Base-by-base conservation (phyloP, 2,888 invertebrate genomes). In the Lymantria dispar region DNA sequence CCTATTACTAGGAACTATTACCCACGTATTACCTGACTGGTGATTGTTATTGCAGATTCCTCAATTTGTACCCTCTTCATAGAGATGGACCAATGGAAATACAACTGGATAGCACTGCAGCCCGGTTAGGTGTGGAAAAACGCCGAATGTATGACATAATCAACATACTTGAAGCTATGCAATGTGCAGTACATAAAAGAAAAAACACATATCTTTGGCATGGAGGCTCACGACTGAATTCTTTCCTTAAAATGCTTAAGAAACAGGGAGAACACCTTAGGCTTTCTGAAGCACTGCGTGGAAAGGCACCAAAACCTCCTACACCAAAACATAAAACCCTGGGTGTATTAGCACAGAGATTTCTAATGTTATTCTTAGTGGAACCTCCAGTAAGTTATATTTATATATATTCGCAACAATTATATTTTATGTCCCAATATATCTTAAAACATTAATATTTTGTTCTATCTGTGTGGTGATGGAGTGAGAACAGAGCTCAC, bases 101-200 rank as follows among this genome's bases (percentile, higher is more conserved):
- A 61, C 94, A 94, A 60, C 74, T 95, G 66, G 94, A 94, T 76
- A 92, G 91, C 68, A 93, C 94, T 50, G 94, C 94, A 43, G 91
- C 92, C 69, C 85, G 91, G 61, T 76, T 95, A 55, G 92, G 93
- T 43, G 94, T 94, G 8, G 95, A 94, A 69, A 93, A 95, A 61
- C 84, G 95, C 36, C 87, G 95, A 68, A 94, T 95, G 80, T 95
- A 95, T 81, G 95, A 95, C 74, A 95, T 95, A 61, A 94, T 95
- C 49, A 95, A 95, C 82, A 94, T 95, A 48, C 79, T 95, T 55
- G 95, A 95, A 79, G 94, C 95, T 64, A 92, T 95, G 75, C 94
- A 94, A 65, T 94, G 95, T 85, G 94, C 95, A 51, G 93, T 93
- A 36, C 93, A 93, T 68, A 92, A 92, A 63, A 90, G 92, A 43